Evolutionary conservation across 1,140 invertebrate genomes (phyloP), one percentile per base, ranked within the genome.

Genomic region (Polyergus mexicanus): DNA sequence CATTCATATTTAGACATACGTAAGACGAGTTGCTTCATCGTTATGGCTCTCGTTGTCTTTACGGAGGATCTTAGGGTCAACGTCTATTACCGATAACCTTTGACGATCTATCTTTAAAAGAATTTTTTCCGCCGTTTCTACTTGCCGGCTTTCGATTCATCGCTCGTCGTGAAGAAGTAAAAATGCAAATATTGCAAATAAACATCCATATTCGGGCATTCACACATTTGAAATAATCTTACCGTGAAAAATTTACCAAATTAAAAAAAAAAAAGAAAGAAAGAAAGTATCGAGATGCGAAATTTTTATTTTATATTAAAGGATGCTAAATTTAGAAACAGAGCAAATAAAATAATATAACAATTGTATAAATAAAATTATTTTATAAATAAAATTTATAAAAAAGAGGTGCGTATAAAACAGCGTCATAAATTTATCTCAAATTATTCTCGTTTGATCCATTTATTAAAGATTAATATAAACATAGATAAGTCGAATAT

Each of bases 1-100:
- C n/a, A 7, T 71, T 63, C 68, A 66, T 56, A 35, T 88, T 84
- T 54, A n/a, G 7, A 62, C 25, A 35, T 7, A 16, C 25, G 11
- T 80, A 47, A 69, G 63, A 56, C n/a, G 22, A n/a, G 32, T 38
- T 41, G 11, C 41, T n/a, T 28, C 13, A 44, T 4, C 65, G n/a
- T 78, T 84, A 89, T 78, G 65, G 22, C 8, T 10, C 13, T 25
- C 32, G 19, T 83, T 66, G 65, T 86, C 69, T 44, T 60, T 19
- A 11, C 11, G 2, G 28, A 35, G 72, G 68, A 89, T 84, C 71
- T 68, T 86, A 72, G 77, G 84, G 88, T 89, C 84, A 89, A 77
- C 54, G 77, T 63, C 72, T 80, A 68, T 75, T 32, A 2, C 51
- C 19, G 84, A 89, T 88, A 89, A 89, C 88, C 77, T 32, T 13